Evolutionary conservation across 2,113 vertebrate species (phyloP).

Genomic region (Paracanthobrama guichenoti): DNA sequence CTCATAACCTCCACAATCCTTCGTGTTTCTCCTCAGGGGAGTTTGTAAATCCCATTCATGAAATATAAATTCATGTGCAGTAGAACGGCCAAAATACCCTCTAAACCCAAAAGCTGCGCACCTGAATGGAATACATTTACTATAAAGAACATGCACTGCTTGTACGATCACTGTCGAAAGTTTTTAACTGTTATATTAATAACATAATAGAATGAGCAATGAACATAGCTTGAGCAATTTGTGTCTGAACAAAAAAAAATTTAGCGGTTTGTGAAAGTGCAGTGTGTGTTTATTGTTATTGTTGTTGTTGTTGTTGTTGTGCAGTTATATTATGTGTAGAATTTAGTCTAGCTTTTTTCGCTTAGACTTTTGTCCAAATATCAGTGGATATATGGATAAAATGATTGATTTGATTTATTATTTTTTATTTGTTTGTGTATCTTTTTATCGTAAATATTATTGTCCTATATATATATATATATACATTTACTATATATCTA

Average conservation of each 20-base stretch:
- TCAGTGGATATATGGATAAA: background rate
- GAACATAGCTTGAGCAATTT: background rate
- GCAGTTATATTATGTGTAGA: too few species aligned
- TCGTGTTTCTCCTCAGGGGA: background rate
- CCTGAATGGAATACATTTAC: conserved; percentile 2
- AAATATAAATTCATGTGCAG: conserved; percentile 37
- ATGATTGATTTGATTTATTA: background rate
- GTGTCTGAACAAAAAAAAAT: background rate
- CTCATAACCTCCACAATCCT: conserved; percentile 39
- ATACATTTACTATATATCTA: too few species aligned
- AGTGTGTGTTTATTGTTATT: too few species aligned
- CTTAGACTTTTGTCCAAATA: too few species aligned
- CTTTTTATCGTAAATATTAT: too few species aligned
- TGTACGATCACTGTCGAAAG: background rate
- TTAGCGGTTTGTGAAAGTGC: too few species aligned
- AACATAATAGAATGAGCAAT: background rate
- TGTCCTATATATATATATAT: too few species aligned
- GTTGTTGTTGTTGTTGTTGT: too few species aligned
- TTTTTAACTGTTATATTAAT: background rate
- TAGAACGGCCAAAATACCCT: conserved; percentile 22
- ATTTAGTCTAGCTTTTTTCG: background rate
- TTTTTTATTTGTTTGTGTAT: background rate
- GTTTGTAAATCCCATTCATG: conserved; percentile 40
- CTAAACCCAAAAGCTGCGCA: background rate
- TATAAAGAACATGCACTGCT: background rate